phyloP scores from a whole-genome alignment of 2,888 invertebrate species.

The Melikaiella ostensackeni region DNA sequence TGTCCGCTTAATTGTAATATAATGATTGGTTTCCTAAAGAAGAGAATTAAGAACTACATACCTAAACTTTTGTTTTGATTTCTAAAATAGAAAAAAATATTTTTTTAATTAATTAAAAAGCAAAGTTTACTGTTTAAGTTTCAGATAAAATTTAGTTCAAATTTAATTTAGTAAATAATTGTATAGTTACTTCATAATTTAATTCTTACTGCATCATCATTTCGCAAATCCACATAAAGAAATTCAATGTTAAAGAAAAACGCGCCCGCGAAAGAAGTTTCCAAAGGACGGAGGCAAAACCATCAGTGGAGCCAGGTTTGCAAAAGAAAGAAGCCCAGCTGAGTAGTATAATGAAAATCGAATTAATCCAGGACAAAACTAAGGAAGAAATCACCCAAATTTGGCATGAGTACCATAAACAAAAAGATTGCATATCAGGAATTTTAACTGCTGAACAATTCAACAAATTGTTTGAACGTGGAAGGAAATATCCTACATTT shows the following conservation, averaged over 20 bases:
- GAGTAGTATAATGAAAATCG: conserved; percentile 87
- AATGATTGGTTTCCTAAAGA: no score
- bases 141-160: no score
- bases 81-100: no score
- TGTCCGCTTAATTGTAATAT: no score
- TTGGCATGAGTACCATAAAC: conserved; percentile 89
- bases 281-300: conserved; percentile 64
- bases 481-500: conserved; percentile 84
- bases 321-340: conserved; percentile 74
- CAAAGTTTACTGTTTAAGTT: no score
- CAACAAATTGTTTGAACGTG: conserved; percentile 80
- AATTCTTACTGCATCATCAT: neutral
- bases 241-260: conserved; percentile 64
- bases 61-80: no score
- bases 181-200: neutral
- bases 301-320: conserved; percentile 49
- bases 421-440: conserved; percentile 87
- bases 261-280: conserved; percentile 61
- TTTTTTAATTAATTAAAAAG: no score
- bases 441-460: conserved; percentile 83
- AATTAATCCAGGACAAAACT: conserved; percentile 85
- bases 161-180: neutral
- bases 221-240: neutral
- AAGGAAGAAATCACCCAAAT: conserved; percentile 85
- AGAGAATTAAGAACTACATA: no score